These are phyloP conservation scores for Toxotes jaculatrix DNA, from an alignment of 2,113 vertebrate species.

Conservation along the genomic window DNA sequence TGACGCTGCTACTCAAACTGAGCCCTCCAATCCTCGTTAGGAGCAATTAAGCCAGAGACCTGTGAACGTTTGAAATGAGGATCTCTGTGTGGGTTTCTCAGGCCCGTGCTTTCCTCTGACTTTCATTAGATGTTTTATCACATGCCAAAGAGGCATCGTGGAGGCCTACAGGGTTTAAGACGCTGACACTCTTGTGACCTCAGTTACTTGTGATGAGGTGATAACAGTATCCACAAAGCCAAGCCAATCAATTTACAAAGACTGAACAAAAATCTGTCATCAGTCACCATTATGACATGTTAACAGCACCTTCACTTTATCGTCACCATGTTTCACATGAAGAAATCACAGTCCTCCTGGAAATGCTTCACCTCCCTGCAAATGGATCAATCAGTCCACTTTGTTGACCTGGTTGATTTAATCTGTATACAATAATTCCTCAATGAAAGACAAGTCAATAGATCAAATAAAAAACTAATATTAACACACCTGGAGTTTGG, in stretches of 20 bases:
- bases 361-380: no score
- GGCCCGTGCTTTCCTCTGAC: no score
- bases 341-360: background rate
- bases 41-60: slow-evolving; percentile 22
- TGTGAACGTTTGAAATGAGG: background rate
- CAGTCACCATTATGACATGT: no score
- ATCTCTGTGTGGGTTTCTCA: background rate
- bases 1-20: slow-evolving; percentile 1
- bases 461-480: background rate
- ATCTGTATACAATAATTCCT: background rate
- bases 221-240: background rate
- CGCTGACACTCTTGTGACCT: no score
- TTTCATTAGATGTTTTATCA: no score
- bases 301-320: no score
- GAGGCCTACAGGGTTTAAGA: no score
- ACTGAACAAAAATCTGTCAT: no score
- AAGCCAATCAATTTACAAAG: no score
- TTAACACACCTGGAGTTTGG: background rate
- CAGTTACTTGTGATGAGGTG: no score
- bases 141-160: no score
- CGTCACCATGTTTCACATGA: background rate
- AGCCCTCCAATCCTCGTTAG: background rate
- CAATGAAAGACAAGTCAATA: background rate
- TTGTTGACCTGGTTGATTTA: background rate
- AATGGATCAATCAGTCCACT: background rate